Base-by-base conservation (phyloP, 2,113 vertebrate genomes). In the Prunella fulvescens region DNA sequence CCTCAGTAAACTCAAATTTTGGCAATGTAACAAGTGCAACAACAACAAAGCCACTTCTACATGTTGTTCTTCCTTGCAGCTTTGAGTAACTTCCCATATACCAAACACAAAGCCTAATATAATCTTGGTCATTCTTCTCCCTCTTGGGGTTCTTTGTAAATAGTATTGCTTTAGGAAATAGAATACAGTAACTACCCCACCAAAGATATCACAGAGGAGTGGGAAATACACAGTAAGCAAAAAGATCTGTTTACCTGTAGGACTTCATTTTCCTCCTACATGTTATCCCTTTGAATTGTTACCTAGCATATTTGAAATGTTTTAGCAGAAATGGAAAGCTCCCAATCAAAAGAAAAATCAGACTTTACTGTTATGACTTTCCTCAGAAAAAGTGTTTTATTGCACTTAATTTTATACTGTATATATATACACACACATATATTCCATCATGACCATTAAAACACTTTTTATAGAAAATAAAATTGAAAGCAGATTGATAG, bases 1-100 rank as follows among this genome's bases (percentile, higher is more conserved):
- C 58, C 44, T 89, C 28, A 78, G 64, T 94, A 93, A 96, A 92
- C 90, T 96, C 76, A 85, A n/a, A 56, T 81, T 85, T 93, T 97
- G 95, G 94, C 96, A 97, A 24, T 7, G 62, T 88, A 91, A 95
- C 96, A 97, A 96, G 71, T 94, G 48, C 83, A 92, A 86, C 93
- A 94, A 94, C 91, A 95, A 96, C 95, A 95, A 96, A 94, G 95
- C 62, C 51, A 35, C 20, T 93, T 91, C 76, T 88, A 26, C 35
- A 23, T 85, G 57, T 76, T 95, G 37, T 89, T 83, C 91, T 97
- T 97, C 95, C 93, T 95, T 56, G 50, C 47, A 90, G 64, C 81
- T 81, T 77, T 87, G 85, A 97, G 92, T 86, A 92, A 95, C 83
- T 96, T 97, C 95, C 95, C 47, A 94, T 64, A 51, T 85, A 92